phyloP scores from a whole-genome alignment of 2,888 invertebrate species.

The Serripes groenlandicus region DNA sequence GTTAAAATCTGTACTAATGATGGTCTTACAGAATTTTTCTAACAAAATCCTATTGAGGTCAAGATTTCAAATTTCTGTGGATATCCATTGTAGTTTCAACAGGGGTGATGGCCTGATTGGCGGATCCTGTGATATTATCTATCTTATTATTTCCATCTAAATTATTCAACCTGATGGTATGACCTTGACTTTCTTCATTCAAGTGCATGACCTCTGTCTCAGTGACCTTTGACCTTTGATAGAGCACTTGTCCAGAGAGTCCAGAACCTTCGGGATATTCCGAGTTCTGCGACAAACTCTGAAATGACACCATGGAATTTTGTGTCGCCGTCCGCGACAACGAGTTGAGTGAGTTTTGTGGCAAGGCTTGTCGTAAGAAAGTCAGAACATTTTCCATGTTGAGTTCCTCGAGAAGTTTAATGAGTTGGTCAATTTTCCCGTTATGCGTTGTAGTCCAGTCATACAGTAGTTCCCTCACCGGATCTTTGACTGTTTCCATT shows the following conservation, averaged over 20 bases:
- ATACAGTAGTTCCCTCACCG: slow-evolving; percentile 63
- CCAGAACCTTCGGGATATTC: not conserved
- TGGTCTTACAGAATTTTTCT: too few species aligned
- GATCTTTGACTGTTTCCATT: slow-evolving; percentile 65
- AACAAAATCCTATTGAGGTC: too few species aligned
- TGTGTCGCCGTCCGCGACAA: not conserved
- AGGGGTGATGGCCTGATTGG: slow-evolving; percentile 21
- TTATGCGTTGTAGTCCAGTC: slow-evolving; percentile 64
- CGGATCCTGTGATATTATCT: not conserved
- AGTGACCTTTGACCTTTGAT: slow-evolving; percentile 21
- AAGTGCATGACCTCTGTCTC: slow-evolving; percentile 18
- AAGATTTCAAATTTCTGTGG: not conserved
- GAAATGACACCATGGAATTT: not conserved
- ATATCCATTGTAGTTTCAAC: slow-evolving; percentile 19
- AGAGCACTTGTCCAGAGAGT: not conserved
- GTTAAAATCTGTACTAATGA: too few species aligned
- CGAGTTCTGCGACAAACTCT: not conserved
- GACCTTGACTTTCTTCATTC: slow-evolving; percentile 6
- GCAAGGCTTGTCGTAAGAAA: slow-evolving; percentile 14
- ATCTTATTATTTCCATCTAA: slow-evolving; percentile 19
- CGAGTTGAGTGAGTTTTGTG: slow-evolving; percentile 2
- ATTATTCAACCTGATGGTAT: slow-evolving; percentile 5
- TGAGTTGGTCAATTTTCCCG: slow-evolving; percentile 66
- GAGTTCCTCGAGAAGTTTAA: slow-evolving; percentile 63
- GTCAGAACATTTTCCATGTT: slow-evolving; percentile 10